Base-by-base conservation (phyloP, 2,113 vertebrate genomes). In the Nicator chloris region DNA sequence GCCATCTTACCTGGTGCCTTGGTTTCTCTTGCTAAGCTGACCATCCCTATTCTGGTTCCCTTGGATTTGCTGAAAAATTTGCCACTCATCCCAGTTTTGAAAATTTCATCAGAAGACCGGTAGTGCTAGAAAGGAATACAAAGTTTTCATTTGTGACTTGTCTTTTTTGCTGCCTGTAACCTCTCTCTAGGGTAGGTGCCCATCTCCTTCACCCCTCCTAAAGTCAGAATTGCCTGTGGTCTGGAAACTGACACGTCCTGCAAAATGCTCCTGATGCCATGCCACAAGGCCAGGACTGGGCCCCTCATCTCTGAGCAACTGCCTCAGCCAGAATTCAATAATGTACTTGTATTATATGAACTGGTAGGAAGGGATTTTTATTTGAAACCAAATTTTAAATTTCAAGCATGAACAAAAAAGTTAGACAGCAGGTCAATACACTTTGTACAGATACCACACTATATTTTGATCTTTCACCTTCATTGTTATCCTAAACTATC, bases 311-410 rank as follows among this genome's bases (percentile, higher is more conserved):
- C 63, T 79, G 49, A 88, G 60, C 51, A 84, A 51, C 30, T 59
- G 15, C 37, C 85, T 82, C 64, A 72, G 72, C 76, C 59, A 92
- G 39, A 83, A 84, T 77, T 93, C 90, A 90, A 18, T 70, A 71
- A 81, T 6, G 3, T 33, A 28, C 22, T 57, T 80, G 71, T 64
- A 40, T 68, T 73, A 44, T 60, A 61, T 40, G 60, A 92, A 91
- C 50, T 84, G 37, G 57, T 81, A 86, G 42, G 42, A 88, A 96
- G 19, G 3, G 6, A 82, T 73, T 86, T 70, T 90, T 70, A 68
- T 79, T 95, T 94, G 50, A 90, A 90, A 64, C 33, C 37, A 83
- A 88, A 87, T 84, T 92, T 78, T 27, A 69, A 23, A 37, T 91
- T 92, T 88, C 73, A 68, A 93, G 42, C 33, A 83, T 75, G 76